Evolutionary conservation across 1,140 invertebrate species (phyloP).

Genomic region (Goniozus legneri): DNA sequence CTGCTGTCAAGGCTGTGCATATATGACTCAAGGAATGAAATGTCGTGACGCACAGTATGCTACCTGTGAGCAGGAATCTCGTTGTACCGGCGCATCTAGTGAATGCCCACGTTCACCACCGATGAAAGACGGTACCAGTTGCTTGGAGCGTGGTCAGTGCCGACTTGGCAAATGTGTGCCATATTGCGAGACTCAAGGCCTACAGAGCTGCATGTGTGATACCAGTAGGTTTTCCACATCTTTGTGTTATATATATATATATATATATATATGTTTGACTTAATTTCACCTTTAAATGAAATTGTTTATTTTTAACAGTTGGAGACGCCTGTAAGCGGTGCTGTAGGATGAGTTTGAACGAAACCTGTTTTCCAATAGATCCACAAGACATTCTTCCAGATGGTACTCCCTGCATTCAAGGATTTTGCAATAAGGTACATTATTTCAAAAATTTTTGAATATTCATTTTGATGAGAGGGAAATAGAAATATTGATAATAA

Average conservation of each 20-base stretch:
- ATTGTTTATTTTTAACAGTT: conserved; percentile 55
- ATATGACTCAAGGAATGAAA: conserved; percentile 73
- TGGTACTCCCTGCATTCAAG: conserved; percentile 93
- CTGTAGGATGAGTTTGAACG: conserved; percentile 85
- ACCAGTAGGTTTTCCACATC: conserved; percentile 62
- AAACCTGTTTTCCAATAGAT: conserved; percentile 86
- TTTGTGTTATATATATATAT: conserved; percentile 4
- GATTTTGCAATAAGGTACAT: conserved; percentile 86
- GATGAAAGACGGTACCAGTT: conserved; percentile 83
- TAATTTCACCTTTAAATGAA: too few species aligned
- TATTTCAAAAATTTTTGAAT: background rate
- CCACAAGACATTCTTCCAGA: conserved; percentile 84
- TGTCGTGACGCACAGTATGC: conserved; percentile 85
- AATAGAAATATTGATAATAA: too few species aligned
- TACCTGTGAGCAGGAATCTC: conserved; percentile 85
- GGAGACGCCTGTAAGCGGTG: conserved; percentile 84
- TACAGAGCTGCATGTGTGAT: conserved; percentile 94
- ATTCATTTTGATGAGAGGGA: too few species aligned
- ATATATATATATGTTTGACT: too few species aligned
- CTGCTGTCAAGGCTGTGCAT: conserved; percentile 87
- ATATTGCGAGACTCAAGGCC: conserved; percentile 87
- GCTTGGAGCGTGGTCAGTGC: conserved; percentile 85
- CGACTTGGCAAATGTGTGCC: conserved; percentile 82
- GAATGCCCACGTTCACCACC: conserved; percentile 78
- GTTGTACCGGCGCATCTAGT: conserved; percentile 70